Conservation (phyloP, 2,797 vertebrate genomes). For the Sebastiscus tertius region DNA sequence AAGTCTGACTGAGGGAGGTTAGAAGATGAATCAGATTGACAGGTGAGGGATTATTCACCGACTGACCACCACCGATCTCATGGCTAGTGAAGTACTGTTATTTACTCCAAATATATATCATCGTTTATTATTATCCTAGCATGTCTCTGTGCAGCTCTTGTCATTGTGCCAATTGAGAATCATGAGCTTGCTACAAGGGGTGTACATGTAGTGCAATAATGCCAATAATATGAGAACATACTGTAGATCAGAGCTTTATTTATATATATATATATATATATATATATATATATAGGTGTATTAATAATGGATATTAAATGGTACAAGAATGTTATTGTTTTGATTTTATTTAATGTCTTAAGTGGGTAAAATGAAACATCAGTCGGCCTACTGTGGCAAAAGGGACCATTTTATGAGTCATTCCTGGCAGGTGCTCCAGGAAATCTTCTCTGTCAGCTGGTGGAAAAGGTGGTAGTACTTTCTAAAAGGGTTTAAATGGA, state of each 20-base stretch:
- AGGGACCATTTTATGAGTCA: constrained; percentile 39
- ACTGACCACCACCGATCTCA: not conserved
- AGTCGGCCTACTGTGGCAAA: constrained; percentile 6
- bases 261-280: too few species aligned
- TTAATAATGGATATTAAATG: constrained; percentile 15
- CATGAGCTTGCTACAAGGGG: constrained; percentile 15
- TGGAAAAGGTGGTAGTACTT: constrained; percentile 14
- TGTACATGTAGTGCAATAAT: constrained; percentile 68
- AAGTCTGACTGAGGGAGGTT: not conserved
- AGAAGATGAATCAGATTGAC: not conserved
- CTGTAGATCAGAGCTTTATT: constrained; percentile 64
- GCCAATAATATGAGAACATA: constrained; percentile 22
- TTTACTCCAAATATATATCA: constrained; percentile 9
- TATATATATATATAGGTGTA: not conserved
- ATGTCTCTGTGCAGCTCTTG: constrained; percentile 63
- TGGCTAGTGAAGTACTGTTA: constrained; percentile 18
- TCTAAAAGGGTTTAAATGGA: not conserved
- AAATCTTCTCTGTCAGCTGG: constrained; percentile 3
- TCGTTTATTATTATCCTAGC: constrained; percentile 44
- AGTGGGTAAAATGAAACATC: not conserved
- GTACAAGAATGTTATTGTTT: constrained; percentile 23
- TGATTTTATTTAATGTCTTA: constrained; percentile 18
- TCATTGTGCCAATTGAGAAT: constrained; percentile 49
- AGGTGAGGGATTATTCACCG: not conserved
- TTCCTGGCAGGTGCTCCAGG: constrained; percentile 6